A percentile compares a stretch with the other conserved stretches of the same genome.
phyloP scores from a whole-genome alignment of 2,797 vertebrate genomes.

The Limosa lapponica region DNA sequence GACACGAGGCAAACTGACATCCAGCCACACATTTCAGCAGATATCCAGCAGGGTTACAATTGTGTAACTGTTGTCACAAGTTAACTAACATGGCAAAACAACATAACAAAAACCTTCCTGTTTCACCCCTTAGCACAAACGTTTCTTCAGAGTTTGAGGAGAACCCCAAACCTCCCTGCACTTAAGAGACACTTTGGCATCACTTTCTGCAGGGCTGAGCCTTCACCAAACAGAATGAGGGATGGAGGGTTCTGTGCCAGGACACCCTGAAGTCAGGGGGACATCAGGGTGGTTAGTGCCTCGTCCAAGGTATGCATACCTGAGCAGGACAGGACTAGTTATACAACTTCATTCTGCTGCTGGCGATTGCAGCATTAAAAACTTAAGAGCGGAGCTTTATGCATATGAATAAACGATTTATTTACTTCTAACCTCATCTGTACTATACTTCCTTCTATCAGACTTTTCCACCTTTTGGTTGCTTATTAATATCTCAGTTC shows the following conservation, averaged over 20 bases:
- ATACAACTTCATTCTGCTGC: not conserved
- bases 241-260: not conserved
- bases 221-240: not conserved
- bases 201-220: not conserved
- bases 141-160: not conserved
- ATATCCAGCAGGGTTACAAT: not conserved
- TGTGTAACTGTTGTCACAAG: not conserved
- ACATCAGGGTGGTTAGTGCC: not conserved
- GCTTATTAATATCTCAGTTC: not conserved
- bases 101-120: not conserved
- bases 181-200: not conserved
- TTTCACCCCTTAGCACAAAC: not conserved
- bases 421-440: not conserved
- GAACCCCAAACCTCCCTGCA: not conserved
- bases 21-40: not conserved
- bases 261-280: not conserved
- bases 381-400: accelerated
- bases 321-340: not conserved
- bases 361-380: not conserved
- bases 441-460: not conserved
- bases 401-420: not conserved
- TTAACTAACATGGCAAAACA: not conserved
- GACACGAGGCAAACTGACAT: not conserved
- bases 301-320: not conserved
- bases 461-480: not conserved